phyloP scores from a whole-genome alignment of 2,113 vertebrate genomes.

The Poeciliopsis prolifica region DNA sequence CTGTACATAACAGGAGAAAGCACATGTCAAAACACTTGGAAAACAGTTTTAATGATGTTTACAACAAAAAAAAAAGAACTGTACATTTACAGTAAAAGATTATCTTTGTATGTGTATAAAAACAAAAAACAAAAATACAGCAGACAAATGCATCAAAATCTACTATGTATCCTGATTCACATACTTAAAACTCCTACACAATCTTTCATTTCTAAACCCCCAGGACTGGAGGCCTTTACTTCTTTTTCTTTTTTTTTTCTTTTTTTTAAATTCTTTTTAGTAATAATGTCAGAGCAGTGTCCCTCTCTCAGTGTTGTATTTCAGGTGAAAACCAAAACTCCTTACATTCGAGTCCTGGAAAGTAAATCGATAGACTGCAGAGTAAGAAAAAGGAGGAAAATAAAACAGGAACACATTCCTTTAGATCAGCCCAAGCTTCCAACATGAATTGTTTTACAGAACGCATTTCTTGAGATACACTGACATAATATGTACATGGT shows the following conservation, averaged over 20 bases:
- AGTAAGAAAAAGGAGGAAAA: conserved; percentile 49
- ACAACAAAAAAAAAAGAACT: conserved; percentile 97
- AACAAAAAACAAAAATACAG: conserved; percentile 93
- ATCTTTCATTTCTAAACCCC: conserved; percentile 85
- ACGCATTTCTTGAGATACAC: conserved; percentile 82
- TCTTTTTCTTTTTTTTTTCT: conserved; percentile 33
- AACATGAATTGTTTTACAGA: conserved; percentile 81
- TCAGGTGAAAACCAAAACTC: conserved; percentile 65
- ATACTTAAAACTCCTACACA: conserved; percentile 89
- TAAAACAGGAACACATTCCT: conserved; percentile 70
- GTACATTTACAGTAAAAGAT: conserved; percentile 99
- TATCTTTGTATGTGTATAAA: conserved; percentile 89
- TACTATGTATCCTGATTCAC: conserved; percentile 97
- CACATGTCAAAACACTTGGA: conserved; percentile 96
- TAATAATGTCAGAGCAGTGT: conserved; percentile 84
- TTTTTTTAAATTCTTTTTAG: conserved; percentile 31
- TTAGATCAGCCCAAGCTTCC: conserved; percentile 81
- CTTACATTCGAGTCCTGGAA: conserved; percentile 67
- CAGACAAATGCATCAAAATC: conserved; percentile 99
- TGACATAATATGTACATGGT: conserved; percentile 90
- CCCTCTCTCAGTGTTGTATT: conserved; percentile 77
- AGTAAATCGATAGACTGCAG: conserved; percentile 67
- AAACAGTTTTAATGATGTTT: conserved; percentile 99
- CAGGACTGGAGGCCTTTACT: conserved; percentile 59
- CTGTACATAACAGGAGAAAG: conserved; percentile 30